phyloP scores from a whole-genome alignment of 2,888 invertebrate genomes.

The Cactoblastis cactorum region DNA sequence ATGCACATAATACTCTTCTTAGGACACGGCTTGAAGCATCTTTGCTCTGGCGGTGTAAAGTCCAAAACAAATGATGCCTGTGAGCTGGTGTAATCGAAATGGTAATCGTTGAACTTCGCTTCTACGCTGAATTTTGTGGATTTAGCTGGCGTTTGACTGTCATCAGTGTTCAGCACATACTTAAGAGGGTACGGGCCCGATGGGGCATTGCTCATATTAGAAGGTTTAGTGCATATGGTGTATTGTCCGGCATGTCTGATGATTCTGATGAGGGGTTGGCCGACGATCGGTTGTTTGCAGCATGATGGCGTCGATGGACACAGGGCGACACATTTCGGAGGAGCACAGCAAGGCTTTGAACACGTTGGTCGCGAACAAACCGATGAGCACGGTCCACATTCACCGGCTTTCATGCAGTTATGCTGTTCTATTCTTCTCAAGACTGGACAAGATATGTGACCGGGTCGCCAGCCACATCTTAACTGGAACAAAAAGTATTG shows the following conservation, averaged over 20 bases:
- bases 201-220: slow-evolving; percentile 57
- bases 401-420: slow-evolving; percentile 46
- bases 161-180: slow-evolving; percentile 58
- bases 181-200: slow-evolving; percentile 65
- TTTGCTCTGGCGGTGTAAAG: slow-evolving; percentile 61
- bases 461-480: slow-evolving; percentile 71
- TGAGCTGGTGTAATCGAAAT: slow-evolving; percentile 68
- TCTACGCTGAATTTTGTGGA: slow-evolving; percentile 58
- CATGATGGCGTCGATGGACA: slow-evolving; percentile 44
- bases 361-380: slow-evolving; percentile 39
- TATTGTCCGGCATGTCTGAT: slow-evolving; percentile 62
- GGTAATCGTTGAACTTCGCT: slow-evolving; percentile 67
- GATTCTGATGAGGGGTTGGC: slow-evolving; percentile 56
- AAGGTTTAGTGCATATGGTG: slow-evolving; percentile 63
- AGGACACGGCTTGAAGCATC: slow-evolving; percentile 49
- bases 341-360: slow-evolving; percentile 39
- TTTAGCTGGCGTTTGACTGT: slow-evolving; percentile 18
- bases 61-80: slow-evolving; percentile 65
- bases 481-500: slow-evolving; percentile 35
- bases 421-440: slow-evolving; percentile 60
- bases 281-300: slow-evolving; percentile 34
- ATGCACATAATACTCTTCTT: slow-evolving; percentile 45
- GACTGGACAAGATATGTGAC: slow-evolving; percentile 68
- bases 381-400: slow-evolving; percentile 42
- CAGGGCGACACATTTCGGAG: slow-evolving; percentile 38